Base-by-base conservation (phyloP, 2,797 vertebrate species). In the Bucorvus abyssinicus region DNA sequence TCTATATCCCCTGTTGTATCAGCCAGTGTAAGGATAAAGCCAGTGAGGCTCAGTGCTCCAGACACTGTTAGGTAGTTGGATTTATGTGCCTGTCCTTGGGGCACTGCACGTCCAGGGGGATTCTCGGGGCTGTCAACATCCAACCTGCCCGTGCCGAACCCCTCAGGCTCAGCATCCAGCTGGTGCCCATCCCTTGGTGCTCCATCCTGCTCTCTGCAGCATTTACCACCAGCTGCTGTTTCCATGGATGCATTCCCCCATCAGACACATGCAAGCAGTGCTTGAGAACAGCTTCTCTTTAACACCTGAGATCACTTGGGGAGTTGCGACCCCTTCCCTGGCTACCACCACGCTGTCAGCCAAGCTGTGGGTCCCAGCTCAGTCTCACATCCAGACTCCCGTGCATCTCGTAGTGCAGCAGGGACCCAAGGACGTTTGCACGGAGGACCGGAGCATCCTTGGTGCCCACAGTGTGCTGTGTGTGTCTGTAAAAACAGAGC, bases 361-460 rank as follows among this genome's bases (percentile, higher is more conserved):
- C n/a, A 22, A 17, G 47, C 34, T 52, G 32, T 36, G 61, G 40
- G 57, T 18, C 60, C 67, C 60, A 44, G 12, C 55, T 82, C 30
- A 11, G 44, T 40, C 64, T 81, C 49, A 14, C 12, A 17, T 38
- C 63, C 65, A 55, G 59, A 12, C 21, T 50, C 19, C 14, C 10
- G 36, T 6, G 3, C 26, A 9, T 52, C 38, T 73, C 44, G 0
- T 1, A 77, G 70, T 44, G n/a, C 67, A 77, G 5, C 0, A 0
- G 57, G 29, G 29, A 24, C 14, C 27, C 26, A 2, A 1, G 2
- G 68, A 50, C 76, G 60, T 56, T 65, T 65, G 22, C 47, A 4
- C 2, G 12, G 36, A 63, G 78, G n/a, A 12, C 38, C 12, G 3
- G 55, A 60, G 29, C 40, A 17, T 63, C 68, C n/a, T 26, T 30